phyloP scores from a whole-genome alignment of 1,140 invertebrate genomes.

The Scaptomyza graminum region DNA sequence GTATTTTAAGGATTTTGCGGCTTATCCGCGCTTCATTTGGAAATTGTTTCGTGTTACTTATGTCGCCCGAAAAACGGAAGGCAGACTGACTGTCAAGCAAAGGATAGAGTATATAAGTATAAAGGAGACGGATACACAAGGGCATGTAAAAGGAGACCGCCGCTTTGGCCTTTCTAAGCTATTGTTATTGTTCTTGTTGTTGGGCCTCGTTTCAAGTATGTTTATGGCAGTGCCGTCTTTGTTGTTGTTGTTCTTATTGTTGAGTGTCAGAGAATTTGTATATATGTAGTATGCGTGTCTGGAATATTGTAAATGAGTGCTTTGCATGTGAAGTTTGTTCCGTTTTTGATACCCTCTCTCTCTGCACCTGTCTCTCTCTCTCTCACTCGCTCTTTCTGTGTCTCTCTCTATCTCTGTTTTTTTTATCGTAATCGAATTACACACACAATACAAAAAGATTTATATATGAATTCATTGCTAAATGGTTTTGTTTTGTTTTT shows the following conservation, averaged over 20 bases:
- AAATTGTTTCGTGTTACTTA: constrained; percentile 82
- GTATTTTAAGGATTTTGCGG: constrained; percentile 83
- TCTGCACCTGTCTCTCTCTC: background rate
- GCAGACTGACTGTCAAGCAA: constrained; percentile 4
- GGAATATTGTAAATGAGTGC: constrained; percentile 64
- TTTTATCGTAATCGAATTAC: constrained; percentile 68
- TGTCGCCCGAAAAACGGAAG: constrained; percentile 51
- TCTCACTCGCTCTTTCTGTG: background rate
- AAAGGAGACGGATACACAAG: constrained; percentile 18
- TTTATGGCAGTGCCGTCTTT: constrained; percentile 75
- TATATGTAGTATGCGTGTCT: constrained; percentile 18
- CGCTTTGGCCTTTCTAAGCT: constrained; percentile 40
- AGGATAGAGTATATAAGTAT: background rate
- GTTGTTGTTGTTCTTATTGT: constrained; percentile 43
- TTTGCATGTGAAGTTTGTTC: constrained; percentile 66
- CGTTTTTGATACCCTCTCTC: constrained; percentile 23
- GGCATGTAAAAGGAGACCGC: constrained; percentile 37
- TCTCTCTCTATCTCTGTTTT: constrained; percentile 28
- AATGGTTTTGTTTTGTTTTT: constrained; percentile 29
- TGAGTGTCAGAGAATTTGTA: constrained; percentile 54
- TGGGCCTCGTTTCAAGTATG: constrained; percentile 67
- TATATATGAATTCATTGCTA: constrained; percentile 64
- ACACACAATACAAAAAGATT: constrained; percentile 67
- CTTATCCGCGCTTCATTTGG: constrained; percentile 83
- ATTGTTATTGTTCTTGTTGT: constrained; percentile 31